Evolutionary conservation across 2,797 vertebrate species (phyloP).

Genomic region (Pyrocephalus nanus): DNA sequence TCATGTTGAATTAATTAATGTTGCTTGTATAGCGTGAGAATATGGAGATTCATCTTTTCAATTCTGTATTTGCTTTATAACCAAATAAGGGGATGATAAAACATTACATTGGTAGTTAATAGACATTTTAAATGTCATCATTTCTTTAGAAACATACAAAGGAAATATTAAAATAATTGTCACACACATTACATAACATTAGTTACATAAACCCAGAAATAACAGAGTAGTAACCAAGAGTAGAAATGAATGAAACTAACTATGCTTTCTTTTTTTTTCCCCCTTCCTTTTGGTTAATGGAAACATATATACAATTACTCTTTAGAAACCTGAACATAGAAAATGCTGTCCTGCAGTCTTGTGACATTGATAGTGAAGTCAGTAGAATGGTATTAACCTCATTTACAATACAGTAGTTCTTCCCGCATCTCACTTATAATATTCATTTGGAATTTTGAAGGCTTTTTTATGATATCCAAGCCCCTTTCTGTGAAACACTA

Average conservation of each 20-base stretch:
- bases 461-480: not conserved
- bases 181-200: not conserved
- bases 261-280: not conserved
- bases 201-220: conserved; percentile 12
- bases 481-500: not conserved
- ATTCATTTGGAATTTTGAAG: not conserved
- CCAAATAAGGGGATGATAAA: not conserved
- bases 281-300: not conserved
- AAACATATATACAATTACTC: not conserved
- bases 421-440: not conserved
- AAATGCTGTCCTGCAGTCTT: not conserved
- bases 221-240: not conserved
- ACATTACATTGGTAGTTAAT: not conserved
- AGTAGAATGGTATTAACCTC: not conserved
- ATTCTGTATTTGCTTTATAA: conserved; percentile 34
- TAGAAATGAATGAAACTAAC: not conserved
- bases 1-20: conserved; percentile 62
- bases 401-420: not conserved
- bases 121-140: not conserved
- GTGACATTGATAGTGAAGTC: not conserved
- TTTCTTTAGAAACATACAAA: not conserved
- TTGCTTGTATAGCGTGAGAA: conserved; percentile 50
- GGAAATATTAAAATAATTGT: not conserved
- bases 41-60: conserved; percentile 32
- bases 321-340: not conserved